Evolutionary conservation across 2,888 invertebrate species (phyloP).

Genomic region (Lepidocyrtoides sp.): DNA sequence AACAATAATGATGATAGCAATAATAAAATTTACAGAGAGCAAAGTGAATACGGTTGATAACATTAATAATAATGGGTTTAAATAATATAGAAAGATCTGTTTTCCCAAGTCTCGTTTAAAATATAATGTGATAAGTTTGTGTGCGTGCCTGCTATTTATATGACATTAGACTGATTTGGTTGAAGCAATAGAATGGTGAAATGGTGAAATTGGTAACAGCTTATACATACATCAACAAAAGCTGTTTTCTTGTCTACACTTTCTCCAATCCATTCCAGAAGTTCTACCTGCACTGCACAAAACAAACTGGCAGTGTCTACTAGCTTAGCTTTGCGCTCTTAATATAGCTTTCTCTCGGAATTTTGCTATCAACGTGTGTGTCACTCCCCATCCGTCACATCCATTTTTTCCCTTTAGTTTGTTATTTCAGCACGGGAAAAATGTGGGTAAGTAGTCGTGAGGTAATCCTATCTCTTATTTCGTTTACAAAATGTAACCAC

Average conservation of each 20-base stretch:
- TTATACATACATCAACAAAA: neutral
- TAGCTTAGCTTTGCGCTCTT: neutral
- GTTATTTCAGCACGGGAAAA: neutral
- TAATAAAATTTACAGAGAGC: too few relatives aligned
- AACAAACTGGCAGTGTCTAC: neutral
- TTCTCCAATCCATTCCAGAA: neutral
- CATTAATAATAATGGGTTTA: too few relatives aligned
- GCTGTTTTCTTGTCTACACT: neutral
- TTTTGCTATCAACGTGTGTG: neutral
- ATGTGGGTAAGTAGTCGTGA: slow-evolving; percentile 11
- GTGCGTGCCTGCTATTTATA: neutral
- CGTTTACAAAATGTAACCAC: neutral
- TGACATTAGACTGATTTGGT: slow-evolving; percentile 2
- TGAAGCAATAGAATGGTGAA: neutral
- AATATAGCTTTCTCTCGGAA: neutral
- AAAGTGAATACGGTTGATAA: too few relatives aligned
- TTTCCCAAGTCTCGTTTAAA: too few relatives aligned
- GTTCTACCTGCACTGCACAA: neutral
- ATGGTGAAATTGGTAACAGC: neutral
- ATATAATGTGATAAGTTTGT: neutral
- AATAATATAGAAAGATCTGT: too few relatives aligned
- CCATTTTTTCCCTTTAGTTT: neutral
- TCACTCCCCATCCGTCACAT: neutral
- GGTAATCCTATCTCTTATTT: neutral
- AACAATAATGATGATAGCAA: too few relatives aligned